phyloP scores from a whole-genome alignment of 2,113 vertebrate genomes.

The Apeltes quadracus region DNA sequence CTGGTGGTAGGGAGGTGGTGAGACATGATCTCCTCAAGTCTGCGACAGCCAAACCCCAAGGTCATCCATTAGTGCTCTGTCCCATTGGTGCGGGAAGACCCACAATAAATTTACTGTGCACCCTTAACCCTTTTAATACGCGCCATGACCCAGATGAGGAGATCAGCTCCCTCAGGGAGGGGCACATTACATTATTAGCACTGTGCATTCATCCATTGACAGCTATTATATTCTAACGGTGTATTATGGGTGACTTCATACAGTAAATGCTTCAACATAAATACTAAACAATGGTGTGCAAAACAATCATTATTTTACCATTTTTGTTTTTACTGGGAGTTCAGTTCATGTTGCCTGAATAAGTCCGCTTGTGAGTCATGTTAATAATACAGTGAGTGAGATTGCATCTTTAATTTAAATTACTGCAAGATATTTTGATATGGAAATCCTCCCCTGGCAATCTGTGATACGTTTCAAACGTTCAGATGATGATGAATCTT shows the following conservation, averaged over 20 bases:
- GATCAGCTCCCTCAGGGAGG: slow-evolving; percentile 84
- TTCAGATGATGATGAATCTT: slow-evolving; percentile 62
- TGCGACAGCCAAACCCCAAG: slow-evolving; percentile 93
- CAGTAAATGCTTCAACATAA: slow-evolving; percentile 72
- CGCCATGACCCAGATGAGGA: slow-evolving; percentile 84
- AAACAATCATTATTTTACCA: slow-evolving; percentile 35
- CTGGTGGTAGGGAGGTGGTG: slow-evolving; percentile 87
- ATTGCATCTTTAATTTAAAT: slow-evolving; percentile 80
- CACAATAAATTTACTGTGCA: slow-evolving; percentile 93
- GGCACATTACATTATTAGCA: slow-evolving; percentile 84
- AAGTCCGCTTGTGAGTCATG: slow-evolving; percentile 41
- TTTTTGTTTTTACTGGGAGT: slow-evolving; percentile 37
- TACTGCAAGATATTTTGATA: slow-evolving; percentile 71
- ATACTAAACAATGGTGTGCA: slow-evolving; percentile 38
- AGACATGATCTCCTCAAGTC: slow-evolving; percentile 98
- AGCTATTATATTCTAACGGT: slow-evolving; percentile 76
- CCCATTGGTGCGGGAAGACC: slow-evolving; percentile 84
- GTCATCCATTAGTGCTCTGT: slow-evolving; percentile 99
- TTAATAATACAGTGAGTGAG: slow-evolving; percentile 61
- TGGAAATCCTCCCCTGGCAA: slow-evolving; percentile 55
- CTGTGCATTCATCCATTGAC: slow-evolving; percentile 73
- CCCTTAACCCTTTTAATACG: slow-evolving; percentile 98
- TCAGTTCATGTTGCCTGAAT: slow-evolving; percentile 36
- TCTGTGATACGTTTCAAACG: slow-evolving; percentile 70
- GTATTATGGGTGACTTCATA: slow-evolving; percentile 72